Evolutionary conservation across 2,113 vertebrate species (phyloP).

Genomic region (Benitochromis conjunctus): DNA sequence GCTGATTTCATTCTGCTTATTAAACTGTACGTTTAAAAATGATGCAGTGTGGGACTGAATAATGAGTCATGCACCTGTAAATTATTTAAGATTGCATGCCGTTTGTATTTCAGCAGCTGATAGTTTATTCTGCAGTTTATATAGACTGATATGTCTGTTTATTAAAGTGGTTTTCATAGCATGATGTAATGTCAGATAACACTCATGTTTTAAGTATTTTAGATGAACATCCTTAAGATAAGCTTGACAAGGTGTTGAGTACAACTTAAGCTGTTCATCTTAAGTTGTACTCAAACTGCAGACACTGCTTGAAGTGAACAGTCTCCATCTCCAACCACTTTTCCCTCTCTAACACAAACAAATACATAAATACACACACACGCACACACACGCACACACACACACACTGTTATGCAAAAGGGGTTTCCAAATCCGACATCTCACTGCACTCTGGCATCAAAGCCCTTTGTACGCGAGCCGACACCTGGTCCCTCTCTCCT

Average conservation of each 20-base stretch:
- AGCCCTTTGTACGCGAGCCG: slow-evolving; percentile 49
- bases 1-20: neutral
- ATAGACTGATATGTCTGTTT: neutral
- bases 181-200: neutral
- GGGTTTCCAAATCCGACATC: slow-evolving; percentile 44
- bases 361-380: neutral
- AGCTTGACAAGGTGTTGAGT: neutral
- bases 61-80: neutral
- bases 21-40: neutral
- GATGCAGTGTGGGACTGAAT: neutral
- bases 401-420: slow-evolving; percentile 35
- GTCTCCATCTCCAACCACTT: neutral
- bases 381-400: neutral
- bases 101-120: neutral
- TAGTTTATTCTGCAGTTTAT: neutral
- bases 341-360: neutral
- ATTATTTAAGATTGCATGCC: neutral
- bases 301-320: neutral
- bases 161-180: neutral
- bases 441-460: slow-evolving; percentile 59
- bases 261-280: neutral
- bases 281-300: neutral
- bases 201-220: neutral
- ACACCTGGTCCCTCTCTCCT: slow-evolving; percentile 66
- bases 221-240: neutral